Evolutionary conservation across 2,888 invertebrate genomes (phyloP).

Genomic region (Coremacera marginata): DNA sequence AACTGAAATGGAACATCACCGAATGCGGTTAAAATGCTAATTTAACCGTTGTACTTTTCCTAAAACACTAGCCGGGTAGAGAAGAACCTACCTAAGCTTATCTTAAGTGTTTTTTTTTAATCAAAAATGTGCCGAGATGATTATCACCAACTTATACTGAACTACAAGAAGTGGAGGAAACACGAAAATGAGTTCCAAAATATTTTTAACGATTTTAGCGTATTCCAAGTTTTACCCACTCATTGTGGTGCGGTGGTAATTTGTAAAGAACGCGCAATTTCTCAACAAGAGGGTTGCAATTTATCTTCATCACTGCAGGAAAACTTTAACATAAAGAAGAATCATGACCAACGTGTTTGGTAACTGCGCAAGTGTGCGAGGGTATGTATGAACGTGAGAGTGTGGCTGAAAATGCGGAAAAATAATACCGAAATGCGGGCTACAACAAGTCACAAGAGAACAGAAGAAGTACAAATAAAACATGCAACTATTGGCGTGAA

Average conservation of each 20-base stretch:
- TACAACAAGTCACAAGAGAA: slow-evolving; percentile 23
- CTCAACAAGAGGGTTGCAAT: slow-evolving; percentile 45
- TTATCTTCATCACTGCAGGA: slow-evolving; percentile 42
- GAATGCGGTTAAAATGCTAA: slow-evolving; percentile 27
- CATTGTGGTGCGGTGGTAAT: slow-evolving; percentile 37
- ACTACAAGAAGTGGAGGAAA: neutral
- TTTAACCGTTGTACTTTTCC: neutral
- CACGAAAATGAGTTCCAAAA: neutral
- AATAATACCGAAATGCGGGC: slow-evolving; percentile 50
- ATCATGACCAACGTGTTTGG: neutral
- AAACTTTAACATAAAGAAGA: slow-evolving; percentile 4
- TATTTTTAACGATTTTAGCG: slow-evolving; percentile 35
- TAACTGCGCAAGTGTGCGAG: slow-evolving; percentile 6
- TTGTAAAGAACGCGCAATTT: slow-evolving; percentile 43
- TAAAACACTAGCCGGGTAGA: neutral
- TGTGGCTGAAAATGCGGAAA: slow-evolving; percentile 44
- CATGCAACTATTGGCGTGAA: neutral
- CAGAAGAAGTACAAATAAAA: slow-evolving; percentile 8
- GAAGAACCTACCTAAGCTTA: neutral
- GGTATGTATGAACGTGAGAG: neutral
- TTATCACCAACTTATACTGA: neutral
- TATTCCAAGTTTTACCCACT: neutral
- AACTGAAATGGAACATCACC: slow-evolving; percentile 13
- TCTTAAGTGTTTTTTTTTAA: neutral
- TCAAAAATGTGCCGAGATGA: neutral